Percentiles rank a stretch among this genome's conserved stretches.
These are phyloP conservation scores for Alethe castanea DNA, from an alignment of 2,113 vertebrate genomes.

Conservation along the genomic window DNA sequence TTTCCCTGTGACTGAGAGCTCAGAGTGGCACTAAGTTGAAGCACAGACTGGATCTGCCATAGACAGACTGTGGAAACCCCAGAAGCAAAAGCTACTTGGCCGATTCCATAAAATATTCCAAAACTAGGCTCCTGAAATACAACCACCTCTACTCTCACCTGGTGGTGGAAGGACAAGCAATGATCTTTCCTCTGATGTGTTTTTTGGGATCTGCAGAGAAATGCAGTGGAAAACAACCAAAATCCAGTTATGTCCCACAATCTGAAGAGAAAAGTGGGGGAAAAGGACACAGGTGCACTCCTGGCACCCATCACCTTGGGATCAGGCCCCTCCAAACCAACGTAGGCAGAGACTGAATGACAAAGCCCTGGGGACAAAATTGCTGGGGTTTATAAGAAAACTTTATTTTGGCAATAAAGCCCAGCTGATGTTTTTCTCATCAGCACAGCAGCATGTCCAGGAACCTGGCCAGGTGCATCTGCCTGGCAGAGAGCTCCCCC, in stretches of 20 bases:
- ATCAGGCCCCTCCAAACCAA: not conserved
- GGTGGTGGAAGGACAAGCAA: constrained; percentile 89
- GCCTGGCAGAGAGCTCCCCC: constrained; percentile 86
- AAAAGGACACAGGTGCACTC: not conserved
- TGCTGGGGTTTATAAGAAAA: not conserved
- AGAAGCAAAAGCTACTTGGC: not conserved
- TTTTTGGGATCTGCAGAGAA: constrained; percentile 95
- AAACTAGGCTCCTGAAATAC: not conserved
- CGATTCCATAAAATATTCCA: not conserved
- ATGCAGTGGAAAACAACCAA: constrained; percentile 53
- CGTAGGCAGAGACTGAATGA: not conserved
- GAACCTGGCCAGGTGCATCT: constrained; percentile 90
- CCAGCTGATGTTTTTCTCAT: constrained; percentile 75
- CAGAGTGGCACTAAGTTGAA: not conserved
- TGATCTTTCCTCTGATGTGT: constrained; percentile 90
- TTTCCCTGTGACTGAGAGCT: fast-evolving
- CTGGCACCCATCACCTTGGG: no score
- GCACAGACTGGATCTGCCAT: not conserved
- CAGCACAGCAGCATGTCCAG: constrained; percentile 90
- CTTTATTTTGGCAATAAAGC: not conserved
- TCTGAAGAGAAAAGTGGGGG: fast-evolving
- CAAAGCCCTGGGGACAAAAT: not conserved
- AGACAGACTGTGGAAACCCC: not conserved
- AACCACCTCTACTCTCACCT: constrained; percentile 70
- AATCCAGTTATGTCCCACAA: not conserved